Percentiles rank a stretch among this genome's conserved stretches.
phyloP scores from a whole-genome alignment of 2,113 vertebrate species.

The Myrmecobius fasciatus region DNA sequence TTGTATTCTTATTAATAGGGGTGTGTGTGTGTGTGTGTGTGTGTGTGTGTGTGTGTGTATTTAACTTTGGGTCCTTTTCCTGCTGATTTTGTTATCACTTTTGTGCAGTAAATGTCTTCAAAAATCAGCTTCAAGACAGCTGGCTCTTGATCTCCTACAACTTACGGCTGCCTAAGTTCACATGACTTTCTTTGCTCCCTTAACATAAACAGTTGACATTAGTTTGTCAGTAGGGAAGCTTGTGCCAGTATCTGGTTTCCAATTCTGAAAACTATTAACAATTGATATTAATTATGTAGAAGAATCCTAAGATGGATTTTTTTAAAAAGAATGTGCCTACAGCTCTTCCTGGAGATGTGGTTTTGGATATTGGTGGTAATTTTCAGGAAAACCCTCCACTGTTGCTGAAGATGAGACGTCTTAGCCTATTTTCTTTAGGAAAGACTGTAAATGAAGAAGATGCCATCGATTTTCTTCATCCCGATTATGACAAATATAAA shows the following conservation, averaged over 20 bases:
- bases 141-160: constrained; percentile 83
- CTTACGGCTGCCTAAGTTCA: constrained; percentile 82
- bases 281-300: constrained; percentile 34
- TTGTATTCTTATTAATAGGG: constrained; percentile 25
- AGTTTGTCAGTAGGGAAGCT: constrained; percentile 80
- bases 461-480: constrained; percentile 18
- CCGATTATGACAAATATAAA: constrained; percentile 61
- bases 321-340: constrained; percentile 92
- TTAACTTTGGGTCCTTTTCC: constrained; percentile 60
- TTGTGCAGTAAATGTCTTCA: constrained; percentile 84
- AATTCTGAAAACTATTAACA: constrained; percentile 15
- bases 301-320: constrained; percentile 90
- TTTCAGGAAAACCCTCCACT: constrained; percentile 86
- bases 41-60: background rate
- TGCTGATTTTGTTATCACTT: constrained; percentile 86
- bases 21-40: too few species aligned
- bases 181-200: constrained; percentile 85
- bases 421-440: constrained; percentile 87
- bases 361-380: constrained; percentile 77
- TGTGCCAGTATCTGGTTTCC: constrained; percentile 44
- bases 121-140: constrained; percentile 91
- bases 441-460: constrained; percentile 86
- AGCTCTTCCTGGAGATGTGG: constrained; percentile 85
- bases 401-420: constrained; percentile 90
- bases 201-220: constrained; percentile 74